phyloP scores from a whole-genome alignment of 2,113 vertebrate species.

The Heliornis fulica region DNA sequence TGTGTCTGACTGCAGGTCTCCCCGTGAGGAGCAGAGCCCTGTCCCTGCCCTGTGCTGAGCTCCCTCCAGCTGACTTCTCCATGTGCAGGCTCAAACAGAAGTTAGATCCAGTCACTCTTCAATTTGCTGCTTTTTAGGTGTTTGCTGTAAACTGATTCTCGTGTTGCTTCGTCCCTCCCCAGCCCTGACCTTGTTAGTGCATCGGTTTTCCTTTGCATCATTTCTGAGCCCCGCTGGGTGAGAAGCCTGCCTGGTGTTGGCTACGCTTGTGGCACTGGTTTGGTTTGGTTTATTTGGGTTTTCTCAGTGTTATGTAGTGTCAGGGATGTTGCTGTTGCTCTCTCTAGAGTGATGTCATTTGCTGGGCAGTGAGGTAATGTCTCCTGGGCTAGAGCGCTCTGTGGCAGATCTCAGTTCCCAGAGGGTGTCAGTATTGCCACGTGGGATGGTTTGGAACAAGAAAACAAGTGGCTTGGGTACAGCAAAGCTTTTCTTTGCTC shows the following conservation, averaged over 20 bases:
- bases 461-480: not conserved
- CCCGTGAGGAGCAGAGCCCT: not conserved
- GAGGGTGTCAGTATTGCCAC: not conserved
- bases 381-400: not conserved
- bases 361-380: not conserved
- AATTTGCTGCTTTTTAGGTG: not conserved
- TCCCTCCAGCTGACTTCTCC: not conserved
- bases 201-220: not conserved
- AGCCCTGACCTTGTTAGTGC: no score
- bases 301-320: not conserved
- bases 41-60: not conserved
- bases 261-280: fast-evolving
- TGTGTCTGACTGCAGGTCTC: not conserved
- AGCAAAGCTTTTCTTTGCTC: not conserved
- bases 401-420: not conserved
- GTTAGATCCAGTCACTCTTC: not conserved
- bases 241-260: not conserved
- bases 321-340: not conserved
- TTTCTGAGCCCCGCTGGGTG: not conserved
- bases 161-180: not conserved
- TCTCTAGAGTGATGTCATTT: not conserved
- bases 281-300: not conserved
- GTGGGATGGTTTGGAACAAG: not conserved
- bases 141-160: not conserved
- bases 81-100: not conserved